A percentile compares a stretch with the other conserved stretches of the same genome.
phyloP scores from a whole-genome alignment of 2,888 invertebrate genomes.

The Tachina fera region DNA sequence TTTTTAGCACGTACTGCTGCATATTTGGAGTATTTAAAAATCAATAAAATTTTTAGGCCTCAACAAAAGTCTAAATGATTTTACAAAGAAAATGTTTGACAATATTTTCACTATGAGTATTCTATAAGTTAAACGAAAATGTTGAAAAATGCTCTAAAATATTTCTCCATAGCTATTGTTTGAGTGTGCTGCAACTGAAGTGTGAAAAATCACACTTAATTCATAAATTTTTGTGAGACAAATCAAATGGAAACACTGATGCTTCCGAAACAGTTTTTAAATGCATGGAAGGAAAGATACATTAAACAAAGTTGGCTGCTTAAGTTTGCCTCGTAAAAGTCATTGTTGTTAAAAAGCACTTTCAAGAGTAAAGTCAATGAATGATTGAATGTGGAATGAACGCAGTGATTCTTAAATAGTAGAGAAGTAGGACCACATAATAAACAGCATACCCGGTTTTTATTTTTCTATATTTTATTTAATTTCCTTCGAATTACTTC shows the following conservation, averaged over 20 bases:
- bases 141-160: slow-evolving; percentile 25
- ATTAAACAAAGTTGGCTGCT: background rate
- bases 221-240: slow-evolving; percentile 6
- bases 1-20: background rate
- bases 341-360: slow-evolving; percentile 12
- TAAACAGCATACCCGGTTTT: background rate
- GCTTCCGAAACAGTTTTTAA: slow-evolving; percentile 11
- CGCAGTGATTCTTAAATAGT: slow-evolving; percentile 10
- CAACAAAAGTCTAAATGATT: background rate
- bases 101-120: background rate
- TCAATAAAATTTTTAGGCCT: background rate
- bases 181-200: slow-evolving; percentile 20
- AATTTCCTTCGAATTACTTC: background rate
- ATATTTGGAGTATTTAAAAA: background rate
- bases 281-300: background rate
- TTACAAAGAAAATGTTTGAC: background rate
- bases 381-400: slow-evolving; percentile 2
- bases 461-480: background rate
- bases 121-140: background rate
- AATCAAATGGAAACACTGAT: slow-evolving; percentile 5
- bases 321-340: background rate
- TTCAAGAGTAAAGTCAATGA: slow-evolving; percentile 22
- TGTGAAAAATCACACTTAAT: slow-evolving; percentile 50
- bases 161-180: background rate
- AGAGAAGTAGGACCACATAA: background rate